Base-by-base conservation (phyloP, 2,888 invertebrate genomes). In the Torymus tubicola region DNA sequence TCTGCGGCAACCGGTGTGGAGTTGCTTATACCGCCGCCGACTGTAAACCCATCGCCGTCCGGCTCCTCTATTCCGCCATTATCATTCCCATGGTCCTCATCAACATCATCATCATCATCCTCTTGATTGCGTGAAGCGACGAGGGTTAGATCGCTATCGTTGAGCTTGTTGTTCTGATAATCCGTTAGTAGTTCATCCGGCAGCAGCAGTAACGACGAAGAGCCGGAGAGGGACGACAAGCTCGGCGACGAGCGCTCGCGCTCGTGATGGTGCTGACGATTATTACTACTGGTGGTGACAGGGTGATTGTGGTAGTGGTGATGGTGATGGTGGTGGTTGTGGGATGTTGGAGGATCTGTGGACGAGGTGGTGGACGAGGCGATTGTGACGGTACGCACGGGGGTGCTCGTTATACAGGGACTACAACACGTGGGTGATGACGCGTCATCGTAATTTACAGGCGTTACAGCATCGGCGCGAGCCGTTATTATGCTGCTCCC, bases 401-500 rank as follows among this genome's bases (percentile, higher is more conserved):
- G 90, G 87, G 90, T 90, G 88, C 89, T 89, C 85, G 88, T 88
- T 85, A 87, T 86, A 87, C 86, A 85, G 84, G 87, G 78, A 69
- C 73, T 73, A 75, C 60, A 75, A 70, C 42, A 42, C 42, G 42
- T 42, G 42, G 75, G 81, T 74, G 68, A 58, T 42, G 42, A 42
- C 42, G 42, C 42, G 42, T 42, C 42, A 52, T 81, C 74, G 81
- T 78, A 77, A 81, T 77, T 72, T 77, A 77, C 77, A 77, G 76
- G 75, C 67, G 71, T 72, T 64, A 70, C 52, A 58, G 74, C 52
- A 55, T 55, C 63, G 18, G 72, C 80, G 82, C 42, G 8, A 42
- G 42, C 42, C 42, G 42, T 42, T 42, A 42, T 42, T 42, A 42
- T 42, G 42, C 42, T 42, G 42, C 42, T 42, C 42, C 42, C 42